Conservation (phyloP, 2,797 vertebrate genomes). For the Hypotaenidia okinawae region DNA sequence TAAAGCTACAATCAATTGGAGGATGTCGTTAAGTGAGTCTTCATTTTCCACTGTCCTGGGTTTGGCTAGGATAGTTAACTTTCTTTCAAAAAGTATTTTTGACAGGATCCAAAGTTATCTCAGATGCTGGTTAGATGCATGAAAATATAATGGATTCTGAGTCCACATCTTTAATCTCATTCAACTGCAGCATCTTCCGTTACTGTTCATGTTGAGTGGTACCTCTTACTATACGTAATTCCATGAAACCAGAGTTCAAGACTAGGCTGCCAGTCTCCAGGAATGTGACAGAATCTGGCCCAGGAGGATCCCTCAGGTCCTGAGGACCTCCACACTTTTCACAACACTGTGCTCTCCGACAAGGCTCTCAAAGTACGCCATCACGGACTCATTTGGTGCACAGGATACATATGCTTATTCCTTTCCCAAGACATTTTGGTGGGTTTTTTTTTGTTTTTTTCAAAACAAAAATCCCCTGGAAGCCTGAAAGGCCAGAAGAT, state of each 20-base stretch:
- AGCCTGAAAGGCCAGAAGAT: not conserved
- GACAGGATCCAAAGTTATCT: not conserved
- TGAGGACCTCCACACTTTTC: not conserved
- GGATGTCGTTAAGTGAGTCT: not conserved
- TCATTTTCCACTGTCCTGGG: not conserved
- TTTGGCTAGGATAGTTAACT: no score
- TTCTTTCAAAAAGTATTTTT: not conserved
- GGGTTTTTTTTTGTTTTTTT: no score
- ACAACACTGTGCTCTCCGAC: not conserved
- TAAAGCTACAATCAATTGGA: not conserved
- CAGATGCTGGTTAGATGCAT: not conserved
- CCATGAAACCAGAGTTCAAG: not conserved
- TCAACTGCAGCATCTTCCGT: not conserved
- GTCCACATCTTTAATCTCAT: not conserved
- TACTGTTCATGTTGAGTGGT: not conserved
- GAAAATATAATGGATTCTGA: not conserved
- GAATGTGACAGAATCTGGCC: not conserved
- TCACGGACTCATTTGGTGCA: not conserved
- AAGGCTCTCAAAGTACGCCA: not conserved
- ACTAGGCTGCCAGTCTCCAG: not conserved
- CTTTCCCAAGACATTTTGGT: not conserved
- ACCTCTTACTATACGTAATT: not conserved
- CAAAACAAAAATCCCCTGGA: not conserved
- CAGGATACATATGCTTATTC: rapidly evolving
- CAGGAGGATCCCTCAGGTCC: not conserved